Evolutionary conservation across 2,797 vertebrate species (phyloP).

Genomic region (Bradypodion ventrale): DNA sequence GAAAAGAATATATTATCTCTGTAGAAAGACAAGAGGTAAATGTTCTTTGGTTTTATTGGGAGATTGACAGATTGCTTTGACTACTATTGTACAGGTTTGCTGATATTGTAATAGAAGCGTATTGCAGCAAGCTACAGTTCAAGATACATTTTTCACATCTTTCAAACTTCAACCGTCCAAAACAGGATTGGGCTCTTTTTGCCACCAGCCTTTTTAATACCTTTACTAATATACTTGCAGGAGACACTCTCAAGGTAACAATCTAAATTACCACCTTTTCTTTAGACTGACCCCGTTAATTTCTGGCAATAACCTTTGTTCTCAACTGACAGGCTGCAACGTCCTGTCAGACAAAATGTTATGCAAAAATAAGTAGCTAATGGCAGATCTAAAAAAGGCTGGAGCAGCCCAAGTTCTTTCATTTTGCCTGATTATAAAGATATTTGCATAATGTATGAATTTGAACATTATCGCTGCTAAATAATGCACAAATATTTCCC

Average conservation of each 20-base stretch:
- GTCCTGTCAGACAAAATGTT: conserved; percentile 65
- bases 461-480: conserved; percentile 83
- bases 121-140: conserved; percentile 27
- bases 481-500: conserved; percentile 84
- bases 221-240: conserved; percentile 73
- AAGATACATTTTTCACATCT: conserved; percentile 1
- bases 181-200: conserved; percentile 50
- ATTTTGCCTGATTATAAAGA: conserved; percentile 78
- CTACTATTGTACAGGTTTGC: conserved; percentile 46
- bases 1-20: not conserved
- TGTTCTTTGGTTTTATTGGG: conserved; percentile 24
- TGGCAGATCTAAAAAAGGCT: conserved; percentile 74
- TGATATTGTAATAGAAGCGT: conserved; percentile 43
- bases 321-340: conserved; percentile 51
- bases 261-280: conserved; percentile 66
- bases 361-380: conserved; percentile 77
- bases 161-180: conserved; percentile 27
- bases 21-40: conserved; percentile 31
- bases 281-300: conserved; percentile 70
- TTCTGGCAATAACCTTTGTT: conserved; percentile 67
- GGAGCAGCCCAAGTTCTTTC: conserved; percentile 74
- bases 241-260: conserved; percentile 58
- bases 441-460: conserved; percentile 84
- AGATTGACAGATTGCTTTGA: conserved; percentile 40
- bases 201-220: conserved; percentile 58